Evolutionary conservation across 1,140 invertebrate species (phyloP).

Genomic region (Lepidotrigona ventralis): DNA sequence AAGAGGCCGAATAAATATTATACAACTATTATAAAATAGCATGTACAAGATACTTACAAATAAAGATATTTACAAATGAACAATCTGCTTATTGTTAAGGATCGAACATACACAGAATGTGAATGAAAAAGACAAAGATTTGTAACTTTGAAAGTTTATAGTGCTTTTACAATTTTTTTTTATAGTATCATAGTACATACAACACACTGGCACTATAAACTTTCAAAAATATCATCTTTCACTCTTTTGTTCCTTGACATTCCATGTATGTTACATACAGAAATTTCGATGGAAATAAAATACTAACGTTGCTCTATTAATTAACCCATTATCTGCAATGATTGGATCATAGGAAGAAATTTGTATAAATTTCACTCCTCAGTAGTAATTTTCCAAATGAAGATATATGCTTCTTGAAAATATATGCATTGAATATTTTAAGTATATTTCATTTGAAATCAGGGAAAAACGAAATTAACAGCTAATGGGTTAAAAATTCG

Average conservation of each 20-base stretch:
- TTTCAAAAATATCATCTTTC: neutral
- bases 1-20: conserved; percentile 2
- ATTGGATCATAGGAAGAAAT: neutral
- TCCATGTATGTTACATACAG: neutral
- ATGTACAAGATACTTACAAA: conserved; percentile 6
- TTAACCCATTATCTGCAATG: neutral
- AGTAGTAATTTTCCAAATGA: neutral
- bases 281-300: neutral
- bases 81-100: neutral
- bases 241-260: neutral
- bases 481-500: neutral
- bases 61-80: conserved; percentile 31
- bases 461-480: neutral
- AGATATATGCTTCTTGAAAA: neutral
- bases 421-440: neutral
- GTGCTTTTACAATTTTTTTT: neutral
- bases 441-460: neutral
- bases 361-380: neutral
- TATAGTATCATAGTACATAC: neutral
- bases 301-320: neutral
- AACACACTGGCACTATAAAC: neutral
- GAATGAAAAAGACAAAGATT: neutral
- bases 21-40: neutral
- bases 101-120: neutral
- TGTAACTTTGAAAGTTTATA: neutral